phyloP scores from a whole-genome alignment of 1,140 invertebrate genomes.

The Sitophilus oryzae region DNA sequence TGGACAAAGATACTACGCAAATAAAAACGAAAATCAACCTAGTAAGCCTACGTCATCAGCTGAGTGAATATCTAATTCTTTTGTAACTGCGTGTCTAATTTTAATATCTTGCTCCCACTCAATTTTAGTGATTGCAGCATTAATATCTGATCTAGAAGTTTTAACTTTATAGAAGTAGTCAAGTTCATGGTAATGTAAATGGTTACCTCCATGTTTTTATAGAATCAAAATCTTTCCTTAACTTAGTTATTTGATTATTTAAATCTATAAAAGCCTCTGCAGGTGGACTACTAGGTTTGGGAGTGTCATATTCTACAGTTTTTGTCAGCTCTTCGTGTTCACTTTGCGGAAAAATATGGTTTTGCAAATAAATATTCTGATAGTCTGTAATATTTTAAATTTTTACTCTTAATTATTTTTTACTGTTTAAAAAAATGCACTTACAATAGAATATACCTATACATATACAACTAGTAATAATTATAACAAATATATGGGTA shows the following conservation, averaged over 20 bases:
- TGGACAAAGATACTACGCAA: neutral
- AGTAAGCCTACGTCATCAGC: slow-evolving; percentile 8
- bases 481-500: slow-evolving; percentile 10
- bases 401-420: too few relatives aligned
- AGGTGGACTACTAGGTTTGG: neutral
- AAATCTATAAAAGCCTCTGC: neutral
- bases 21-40: neutral
- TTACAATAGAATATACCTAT: slow-evolving; percentile 17
- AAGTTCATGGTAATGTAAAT: too few relatives aligned
- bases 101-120: slow-evolving; percentile 11
- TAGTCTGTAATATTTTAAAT: slow-evolving; percentile 13
- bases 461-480: slow-evolving; percentile 8
- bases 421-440: slow-evolving; percentile 1
- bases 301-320: neutral
- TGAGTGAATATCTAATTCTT: slow-evolving; percentile 3
- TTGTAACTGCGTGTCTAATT: slow-evolving; percentile 5
- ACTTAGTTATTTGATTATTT: neutral
- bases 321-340: too few relatives aligned
- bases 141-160: slow-evolving; percentile 2
- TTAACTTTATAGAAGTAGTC: too few relatives aligned
- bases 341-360: slow-evolving; percentile 1
- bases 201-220: neutral
- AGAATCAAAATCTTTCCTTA: neutral
- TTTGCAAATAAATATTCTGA: slow-evolving; percentile 3
- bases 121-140: slow-evolving; percentile 2